Evolutionary conservation across 2,113 vertebrate genomes (phyloP).

Genomic region (Pithys albifrons): DNA sequence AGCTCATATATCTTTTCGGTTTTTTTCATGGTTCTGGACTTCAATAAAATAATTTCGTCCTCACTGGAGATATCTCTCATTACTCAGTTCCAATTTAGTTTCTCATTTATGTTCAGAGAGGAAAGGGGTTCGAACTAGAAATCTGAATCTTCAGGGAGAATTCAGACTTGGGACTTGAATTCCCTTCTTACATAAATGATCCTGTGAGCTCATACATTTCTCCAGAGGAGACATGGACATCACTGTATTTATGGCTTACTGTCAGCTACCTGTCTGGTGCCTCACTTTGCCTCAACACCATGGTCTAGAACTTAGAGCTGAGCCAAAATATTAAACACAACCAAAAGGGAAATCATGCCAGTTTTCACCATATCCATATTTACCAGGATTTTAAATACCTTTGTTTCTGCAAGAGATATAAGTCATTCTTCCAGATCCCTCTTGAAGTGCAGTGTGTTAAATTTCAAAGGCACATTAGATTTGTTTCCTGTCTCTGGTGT

Average conservation of each 20-base stretch:
- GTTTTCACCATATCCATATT: not conserved
- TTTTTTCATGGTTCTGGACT: not conserved
- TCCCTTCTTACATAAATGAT: not conserved
- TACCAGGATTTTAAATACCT: not conserved
- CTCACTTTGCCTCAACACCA: not conserved
- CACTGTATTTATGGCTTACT: not conserved
- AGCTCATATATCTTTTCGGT: not conserved
- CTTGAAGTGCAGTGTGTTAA: not conserved
- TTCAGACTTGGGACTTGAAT: not conserved
- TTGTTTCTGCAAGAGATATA: not conserved
- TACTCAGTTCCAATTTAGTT: not conserved
- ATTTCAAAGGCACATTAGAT: slow-evolving; percentile 7
- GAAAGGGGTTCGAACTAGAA: not conserved
- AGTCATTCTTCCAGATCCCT: not conserved
- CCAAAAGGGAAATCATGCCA: not conserved
- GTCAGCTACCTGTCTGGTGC: not conserved
- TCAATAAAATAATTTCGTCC: not conserved
- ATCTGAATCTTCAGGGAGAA: not conserved
- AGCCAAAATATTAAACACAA: not conserved
- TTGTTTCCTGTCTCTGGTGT: slow-evolving; percentile 4
- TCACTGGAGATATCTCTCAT: not conserved
- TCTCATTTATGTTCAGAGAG: not conserved
- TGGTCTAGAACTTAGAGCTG: not conserved
- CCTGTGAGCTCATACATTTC: not conserved
- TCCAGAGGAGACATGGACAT: not conserved